Conservation (phyloP, 2,888 invertebrate genomes). For the Thymelicus acteon region DNA sequence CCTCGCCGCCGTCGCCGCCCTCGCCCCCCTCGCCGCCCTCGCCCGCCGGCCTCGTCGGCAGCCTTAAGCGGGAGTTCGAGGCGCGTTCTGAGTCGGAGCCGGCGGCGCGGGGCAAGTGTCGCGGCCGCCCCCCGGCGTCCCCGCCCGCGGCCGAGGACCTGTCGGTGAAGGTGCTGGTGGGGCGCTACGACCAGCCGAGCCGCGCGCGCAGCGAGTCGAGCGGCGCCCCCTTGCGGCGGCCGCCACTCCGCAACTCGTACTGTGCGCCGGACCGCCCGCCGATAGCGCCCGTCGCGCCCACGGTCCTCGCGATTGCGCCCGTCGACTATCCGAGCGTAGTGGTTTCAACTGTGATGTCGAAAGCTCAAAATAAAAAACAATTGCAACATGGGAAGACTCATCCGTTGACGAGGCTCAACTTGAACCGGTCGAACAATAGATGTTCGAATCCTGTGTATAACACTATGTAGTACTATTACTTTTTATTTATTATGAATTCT, state of each 20-base stretch:
- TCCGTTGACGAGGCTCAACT: constrained; percentile 94
- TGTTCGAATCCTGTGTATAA: constrained; percentile 94
- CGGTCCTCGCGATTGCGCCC: constrained; percentile 68
- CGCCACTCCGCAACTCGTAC: constrained; percentile 54
- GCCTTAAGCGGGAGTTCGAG: constrained; percentile 95
- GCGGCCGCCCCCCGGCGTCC: constrained; percentile 52
- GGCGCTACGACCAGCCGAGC: constrained; percentile 69
- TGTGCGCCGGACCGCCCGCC: constrained; percentile 66
- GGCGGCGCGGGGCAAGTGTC: constrained; percentile 50
- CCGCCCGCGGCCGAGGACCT: constrained; percentile 56
- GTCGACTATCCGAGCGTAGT: constrained; percentile 84
- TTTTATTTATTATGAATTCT: constrained; percentile 84
- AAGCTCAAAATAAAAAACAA: constrained; percentile 91
- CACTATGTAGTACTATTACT: constrained; percentile 90
- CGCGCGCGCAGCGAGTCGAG: constrained; percentile 54
- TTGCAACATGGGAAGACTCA: constrained; percentile 96
- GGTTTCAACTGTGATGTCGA: constrained; percentile 88
- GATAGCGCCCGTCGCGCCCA: constrained; percentile 62
- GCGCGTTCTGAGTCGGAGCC: constrained; percentile 78
- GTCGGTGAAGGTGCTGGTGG: constrained; percentile 90
- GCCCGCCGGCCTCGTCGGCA: constrained; percentile 91
- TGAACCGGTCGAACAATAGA: constrained; percentile 88
- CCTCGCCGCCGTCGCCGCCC: constrained; percentile 56
- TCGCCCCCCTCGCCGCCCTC: constrained; percentile 86
- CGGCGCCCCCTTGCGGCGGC: constrained; percentile 44